Percentiles rank a stretch among this genome's conserved stretches.
phyloP scores from a whole-genome alignment of 2,888 invertebrate genomes.

The Alcis repandata region DNA sequence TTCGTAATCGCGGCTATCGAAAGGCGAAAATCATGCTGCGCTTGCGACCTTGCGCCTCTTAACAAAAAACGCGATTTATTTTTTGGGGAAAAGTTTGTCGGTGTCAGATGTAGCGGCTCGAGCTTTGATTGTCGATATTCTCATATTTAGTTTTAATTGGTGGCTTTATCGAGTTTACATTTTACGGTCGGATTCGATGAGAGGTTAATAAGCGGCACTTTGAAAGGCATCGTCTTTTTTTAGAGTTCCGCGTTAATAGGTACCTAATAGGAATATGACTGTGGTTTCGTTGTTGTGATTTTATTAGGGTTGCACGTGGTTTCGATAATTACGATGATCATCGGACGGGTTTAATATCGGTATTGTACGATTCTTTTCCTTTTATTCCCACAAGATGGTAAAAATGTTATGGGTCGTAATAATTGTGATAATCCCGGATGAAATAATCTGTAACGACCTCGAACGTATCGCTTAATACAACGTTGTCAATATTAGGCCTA shows the following conservation, averaged over 20 bases:
- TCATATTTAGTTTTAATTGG: conserved; percentile 87
- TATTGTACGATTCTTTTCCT: conserved; percentile 42
- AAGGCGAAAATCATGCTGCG: conserved; percentile 85
- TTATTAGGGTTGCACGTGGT: conserved; percentile 70
- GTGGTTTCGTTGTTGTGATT: conserved; percentile 67
- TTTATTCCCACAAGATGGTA: conserved; percentile 31
- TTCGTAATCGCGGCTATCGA: conserved; percentile 71
- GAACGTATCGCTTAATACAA: conserved; percentile 23
- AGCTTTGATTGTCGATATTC: conserved; percentile 85
- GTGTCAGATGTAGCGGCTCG: conserved; percentile 85
- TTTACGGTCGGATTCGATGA: conserved; percentile 86
- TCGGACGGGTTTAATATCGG: conserved; percentile 44
- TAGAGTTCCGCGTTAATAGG: conserved; percentile 79
- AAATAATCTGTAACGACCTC: conserved; percentile 20
- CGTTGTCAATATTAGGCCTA: conserved; percentile 37
- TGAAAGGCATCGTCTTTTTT: conserved; percentile 84
- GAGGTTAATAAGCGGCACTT: conserved; percentile 87
- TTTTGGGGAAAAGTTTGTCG: conserved; percentile 81
- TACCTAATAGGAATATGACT: conserved; percentile 75
- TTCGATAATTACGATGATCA: conserved; percentile 52
- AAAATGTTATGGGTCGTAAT: conserved; percentile 31
- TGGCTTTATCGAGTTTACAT: conserved; percentile 87
- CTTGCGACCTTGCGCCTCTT: conserved; percentile 78
- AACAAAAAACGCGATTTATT: conserved; percentile 81
- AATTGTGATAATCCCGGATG: conserved; percentile 29